Evolutionary conservation across 2,797 vertebrate genomes (phyloP).

Genomic region (Chlorospingus semifuscus): DNA sequence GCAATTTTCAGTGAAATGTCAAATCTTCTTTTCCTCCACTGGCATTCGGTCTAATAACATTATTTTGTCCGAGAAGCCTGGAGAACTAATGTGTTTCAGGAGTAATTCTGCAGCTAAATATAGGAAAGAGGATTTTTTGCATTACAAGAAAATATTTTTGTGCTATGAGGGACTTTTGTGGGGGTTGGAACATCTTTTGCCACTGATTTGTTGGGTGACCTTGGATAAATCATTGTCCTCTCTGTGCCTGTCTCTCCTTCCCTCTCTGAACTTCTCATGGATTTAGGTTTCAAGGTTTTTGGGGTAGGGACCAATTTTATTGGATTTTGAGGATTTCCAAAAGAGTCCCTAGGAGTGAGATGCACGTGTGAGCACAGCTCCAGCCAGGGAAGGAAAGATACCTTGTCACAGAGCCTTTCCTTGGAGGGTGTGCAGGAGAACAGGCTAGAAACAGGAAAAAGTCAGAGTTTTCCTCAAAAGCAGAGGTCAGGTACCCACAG

Average conservation of each 20-base stretch:
- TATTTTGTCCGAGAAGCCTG: slow-evolving; percentile 37
- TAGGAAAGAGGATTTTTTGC: slow-evolving; percentile 21
- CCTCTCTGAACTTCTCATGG: background rate
- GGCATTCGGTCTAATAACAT: background rate
- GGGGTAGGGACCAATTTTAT: background rate
- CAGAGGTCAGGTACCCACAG: background rate
- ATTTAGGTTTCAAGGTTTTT: background rate
- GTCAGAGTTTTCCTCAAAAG: background rate
- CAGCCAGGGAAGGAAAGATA: background rate
- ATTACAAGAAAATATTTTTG: slow-evolving; percentile 9
- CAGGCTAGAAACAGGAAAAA: background rate
- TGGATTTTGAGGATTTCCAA: background rate
- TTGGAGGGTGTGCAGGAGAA: background rate
- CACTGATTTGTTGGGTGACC: background rate
- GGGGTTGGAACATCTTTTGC: background rate
- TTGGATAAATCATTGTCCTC: background rate
- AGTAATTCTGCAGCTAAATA: slow-evolving; percentile 37
- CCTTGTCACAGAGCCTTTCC: background rate
- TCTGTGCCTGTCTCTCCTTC: background rate
- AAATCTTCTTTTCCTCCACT: slow-evolving; percentile 15
- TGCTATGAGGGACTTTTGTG: background rate
- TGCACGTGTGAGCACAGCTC: background rate
- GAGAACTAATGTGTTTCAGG: background rate
- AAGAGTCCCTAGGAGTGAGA: background rate
- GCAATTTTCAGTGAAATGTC: slow-evolving; percentile 40